These are phyloP conservation scores for Planiliza haematocheilus DNA, from an alignment of 2,113 vertebrate genomes.

Conservation along the genomic window DNA sequence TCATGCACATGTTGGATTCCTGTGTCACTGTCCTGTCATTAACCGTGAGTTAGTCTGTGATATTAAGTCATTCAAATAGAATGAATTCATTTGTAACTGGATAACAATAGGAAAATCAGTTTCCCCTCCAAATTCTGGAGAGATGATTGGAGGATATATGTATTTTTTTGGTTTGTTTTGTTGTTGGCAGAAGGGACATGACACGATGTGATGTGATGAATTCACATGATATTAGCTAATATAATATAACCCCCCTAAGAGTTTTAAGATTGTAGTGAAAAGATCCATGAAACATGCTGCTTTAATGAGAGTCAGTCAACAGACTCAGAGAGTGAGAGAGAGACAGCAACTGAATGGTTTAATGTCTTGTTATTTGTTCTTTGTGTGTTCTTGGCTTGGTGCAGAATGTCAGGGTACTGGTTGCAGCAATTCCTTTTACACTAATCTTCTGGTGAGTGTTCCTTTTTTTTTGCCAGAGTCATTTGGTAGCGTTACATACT, in stretches of 20 bases:
- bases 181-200: background rate
- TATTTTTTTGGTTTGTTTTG: background rate
- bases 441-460: background rate
- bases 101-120: background rate
- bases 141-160: no score
- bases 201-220: no score
- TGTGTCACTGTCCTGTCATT: conserved; percentile 1
- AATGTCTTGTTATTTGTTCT: background rate
- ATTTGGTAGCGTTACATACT: no score
- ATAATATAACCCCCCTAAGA: background rate
- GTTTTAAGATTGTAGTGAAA: conserved; percentile 34
- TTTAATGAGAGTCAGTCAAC: conserved; percentile 37
- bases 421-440: background rate
- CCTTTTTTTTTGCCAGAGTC: no score
- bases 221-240: background rate
- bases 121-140: background rate
- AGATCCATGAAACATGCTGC: conserved; percentile 44
- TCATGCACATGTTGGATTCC: background rate
- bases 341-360: conserved; percentile 51
- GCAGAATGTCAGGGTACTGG: no score
- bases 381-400: background rate
- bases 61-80: conserved; percentile 16
- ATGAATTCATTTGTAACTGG: background rate
- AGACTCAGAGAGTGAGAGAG: conserved; percentile 19
- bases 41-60: background rate